Base-by-base conservation (phyloP, 2,113 vertebrate genomes). In the Chaetops frenatus region DNA sequence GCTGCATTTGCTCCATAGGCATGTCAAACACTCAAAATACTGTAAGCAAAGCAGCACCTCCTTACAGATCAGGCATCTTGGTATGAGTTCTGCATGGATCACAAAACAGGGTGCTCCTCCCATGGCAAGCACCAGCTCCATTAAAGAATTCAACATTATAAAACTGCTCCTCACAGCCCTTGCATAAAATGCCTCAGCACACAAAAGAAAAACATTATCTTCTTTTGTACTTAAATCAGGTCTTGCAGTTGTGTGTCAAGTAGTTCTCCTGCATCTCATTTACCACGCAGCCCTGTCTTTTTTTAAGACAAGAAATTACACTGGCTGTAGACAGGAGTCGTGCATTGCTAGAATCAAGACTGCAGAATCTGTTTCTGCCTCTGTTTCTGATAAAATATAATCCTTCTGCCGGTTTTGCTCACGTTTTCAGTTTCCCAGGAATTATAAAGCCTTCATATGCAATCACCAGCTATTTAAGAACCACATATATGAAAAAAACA, bases 191-290 rank as follows among this genome's bases (percentile, higher is more conserved):
- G 29, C 54, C 18, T 91, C 67, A 79, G 84, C 42, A 79, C 38
- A 81, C 50, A 66, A 70, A 85, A 81, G 69, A 84, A 86, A 85
- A 72, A 56, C 21, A 60, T 66, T 15, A 6, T 42, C n/a, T 74
- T 81, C 79, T 69, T 83, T 85, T 86, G 64, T 47, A 69, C 70
- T 73, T 73, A 84, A 71, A 82, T 70, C 64, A 78, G 72, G 48
- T 66, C 56, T 90, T 78, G 40, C 42, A 42, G 17, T 48, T 78
- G 23, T 36, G 50, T 70, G 56, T 80, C 66, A 91, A 53, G 44
- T 28, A 81, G 73, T 38, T 91, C 61, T 90, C 62, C 50, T 82
- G 67, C 54, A 91, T 70, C 54, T 92, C 31, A 87, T 91, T 79
- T 69, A 73, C 61, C 79, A 82, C 0, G 0, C 12, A 86, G 66